These are phyloP conservation scores for Oophaga pumilio DNA, from an alignment of 2,113 vertebrate species.

Conservation along the genomic window DNA sequence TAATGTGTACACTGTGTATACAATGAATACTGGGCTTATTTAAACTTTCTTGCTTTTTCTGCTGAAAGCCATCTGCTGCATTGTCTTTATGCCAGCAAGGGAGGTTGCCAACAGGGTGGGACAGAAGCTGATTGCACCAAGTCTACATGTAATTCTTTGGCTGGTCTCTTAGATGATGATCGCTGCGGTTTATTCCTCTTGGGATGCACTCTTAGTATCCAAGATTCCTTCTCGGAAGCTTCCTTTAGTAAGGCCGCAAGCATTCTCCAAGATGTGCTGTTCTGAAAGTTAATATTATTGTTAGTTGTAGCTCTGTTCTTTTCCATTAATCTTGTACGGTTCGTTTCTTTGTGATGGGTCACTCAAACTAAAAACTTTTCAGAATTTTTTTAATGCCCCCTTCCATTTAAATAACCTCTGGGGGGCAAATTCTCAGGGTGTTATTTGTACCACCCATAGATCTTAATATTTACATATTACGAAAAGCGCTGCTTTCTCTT, in stretches of 20 bases:
- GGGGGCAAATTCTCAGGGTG: too few relatives aligned
- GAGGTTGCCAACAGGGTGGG: conserved; percentile 55
- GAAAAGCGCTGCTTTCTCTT: too few relatives aligned
- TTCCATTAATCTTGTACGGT: neutral
- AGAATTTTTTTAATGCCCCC: neutral
- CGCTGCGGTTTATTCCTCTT: conserved; percentile 15
- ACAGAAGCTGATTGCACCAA: conserved; percentile 41
- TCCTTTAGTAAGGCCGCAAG: neutral
- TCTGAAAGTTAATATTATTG: neutral
- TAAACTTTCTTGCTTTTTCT: conserved; percentile 16
- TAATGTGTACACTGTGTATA: neutral
- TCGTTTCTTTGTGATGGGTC: neutral
- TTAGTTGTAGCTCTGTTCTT: neutral
- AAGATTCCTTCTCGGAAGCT: conserved; percentile 27
- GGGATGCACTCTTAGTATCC: conserved; percentile 20
- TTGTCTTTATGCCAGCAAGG: conserved; percentile 45
- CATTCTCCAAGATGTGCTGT: neutral
- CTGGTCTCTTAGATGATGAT: conserved; percentile 18
- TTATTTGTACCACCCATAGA: too few relatives aligned
- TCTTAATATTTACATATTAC: too few relatives aligned
- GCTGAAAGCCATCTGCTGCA: conserved; percentile 42
- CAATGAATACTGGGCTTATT: neutral
- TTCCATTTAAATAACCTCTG: too few relatives aligned
- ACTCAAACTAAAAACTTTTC: neutral
- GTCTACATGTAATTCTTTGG: conserved; percentile 49